These are phyloP conservation scores for Macroteleia sp. DNA, from an alignment of 2,888 invertebrate species.

Conservation along the genomic window DNA sequence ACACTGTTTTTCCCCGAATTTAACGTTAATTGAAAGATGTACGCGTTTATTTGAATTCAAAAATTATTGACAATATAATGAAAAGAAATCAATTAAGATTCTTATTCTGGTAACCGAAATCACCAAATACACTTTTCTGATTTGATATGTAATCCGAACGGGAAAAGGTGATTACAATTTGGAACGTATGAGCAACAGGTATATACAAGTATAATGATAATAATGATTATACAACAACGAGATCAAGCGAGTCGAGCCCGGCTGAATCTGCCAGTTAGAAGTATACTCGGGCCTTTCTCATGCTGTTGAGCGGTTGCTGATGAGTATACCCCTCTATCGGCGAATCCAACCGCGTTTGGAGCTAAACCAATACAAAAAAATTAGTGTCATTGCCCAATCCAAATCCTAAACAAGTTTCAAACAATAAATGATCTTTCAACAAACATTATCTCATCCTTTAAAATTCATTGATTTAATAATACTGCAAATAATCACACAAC, in stretches of 20 bases:
- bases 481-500: slow-evolving; percentile 49
- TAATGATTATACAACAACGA: slow-evolving; percentile 50
- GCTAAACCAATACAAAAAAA: slow-evolving; percentile 77
- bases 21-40: too few relatives aligned
- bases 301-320: slow-evolving; percentile 83
- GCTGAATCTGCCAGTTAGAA: slow-evolving; percentile 82
- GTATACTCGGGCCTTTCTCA: slow-evolving; percentile 84
- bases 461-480: slow-evolving; percentile 18
- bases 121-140: slow-evolving; percentile 23
- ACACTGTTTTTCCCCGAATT: too few relatives aligned
- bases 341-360: slow-evolving; percentile 78
- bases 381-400: slow-evolving; percentile 51
- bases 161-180: slow-evolving; percentile 38
- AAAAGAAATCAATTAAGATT: too few relatives aligned
- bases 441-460: slow-evolving; percentile 33
- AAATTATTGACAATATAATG: too few relatives aligned
- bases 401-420: slow-evolving; percentile 49
- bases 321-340: slow-evolving; percentile 83
- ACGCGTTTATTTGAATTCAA: too few relatives aligned
- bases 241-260: slow-evolving; percentile 69
- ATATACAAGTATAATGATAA: slow-evolving; percentile 45
- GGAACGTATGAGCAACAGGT: slow-evolving; percentile 32
- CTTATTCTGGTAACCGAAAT: too few relatives aligned
- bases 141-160: slow-evolving; percentile 4
- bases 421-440: slow-evolving; percentile 46